Conservation (phyloP, 2,888 invertebrate species). For the Drosophila infuscata region DNA sequence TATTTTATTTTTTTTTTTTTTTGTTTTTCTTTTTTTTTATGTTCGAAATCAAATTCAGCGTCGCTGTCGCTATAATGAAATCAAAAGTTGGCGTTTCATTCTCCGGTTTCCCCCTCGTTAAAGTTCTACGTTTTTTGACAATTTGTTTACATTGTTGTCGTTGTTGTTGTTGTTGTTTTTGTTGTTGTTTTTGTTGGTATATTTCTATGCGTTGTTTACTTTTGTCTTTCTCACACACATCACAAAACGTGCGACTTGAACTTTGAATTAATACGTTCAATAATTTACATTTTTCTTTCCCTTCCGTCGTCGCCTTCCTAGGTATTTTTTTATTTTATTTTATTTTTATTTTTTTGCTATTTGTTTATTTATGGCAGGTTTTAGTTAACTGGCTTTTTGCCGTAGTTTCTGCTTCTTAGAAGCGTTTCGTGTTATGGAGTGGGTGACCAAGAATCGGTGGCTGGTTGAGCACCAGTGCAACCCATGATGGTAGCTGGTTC, state of each 20-base stretch:
- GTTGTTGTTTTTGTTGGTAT: slow-evolving; percentile 11
- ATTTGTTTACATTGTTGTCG: slow-evolving; percentile 43
- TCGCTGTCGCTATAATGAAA: slow-evolving; percentile 52
- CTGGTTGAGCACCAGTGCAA: slow-evolving; percentile 7
- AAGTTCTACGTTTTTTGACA: slow-evolving; percentile 38
- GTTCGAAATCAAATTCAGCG: slow-evolving; percentile 49
- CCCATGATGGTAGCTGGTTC: slow-evolving; percentile 54
- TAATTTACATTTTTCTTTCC: slow-evolving; percentile 68
- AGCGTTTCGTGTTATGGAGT: slow-evolving; percentile 33
- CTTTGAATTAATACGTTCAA: slow-evolving; percentile 79
- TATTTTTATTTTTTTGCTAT: slow-evolving; percentile 43
- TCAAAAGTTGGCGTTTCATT: slow-evolving; percentile 53
- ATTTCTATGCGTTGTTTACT: slow-evolving; percentile 39
- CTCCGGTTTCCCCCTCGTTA: slow-evolving; percentile 11
- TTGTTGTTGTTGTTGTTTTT: too few relatives aligned
- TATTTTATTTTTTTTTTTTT: slow-evolving; percentile 12
- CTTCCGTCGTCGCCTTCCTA: background rate
- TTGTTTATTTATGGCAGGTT: slow-evolving; percentile 72
- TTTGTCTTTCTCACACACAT: slow-evolving; percentile 67
- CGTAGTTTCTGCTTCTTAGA: slow-evolving; percentile 50
- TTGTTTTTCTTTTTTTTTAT: slow-evolving; percentile 13
- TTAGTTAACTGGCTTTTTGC: slow-evolving; percentile 28
- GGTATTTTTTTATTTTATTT: slow-evolving; percentile 28
- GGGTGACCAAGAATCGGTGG: slow-evolving; percentile 43
- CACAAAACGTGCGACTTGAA: slow-evolving; percentile 77